These are phyloP conservation scores for Leptopterna dolabrata DNA, from an alignment of 2,888 invertebrate genomes.

Conservation along the genomic window DNA sequence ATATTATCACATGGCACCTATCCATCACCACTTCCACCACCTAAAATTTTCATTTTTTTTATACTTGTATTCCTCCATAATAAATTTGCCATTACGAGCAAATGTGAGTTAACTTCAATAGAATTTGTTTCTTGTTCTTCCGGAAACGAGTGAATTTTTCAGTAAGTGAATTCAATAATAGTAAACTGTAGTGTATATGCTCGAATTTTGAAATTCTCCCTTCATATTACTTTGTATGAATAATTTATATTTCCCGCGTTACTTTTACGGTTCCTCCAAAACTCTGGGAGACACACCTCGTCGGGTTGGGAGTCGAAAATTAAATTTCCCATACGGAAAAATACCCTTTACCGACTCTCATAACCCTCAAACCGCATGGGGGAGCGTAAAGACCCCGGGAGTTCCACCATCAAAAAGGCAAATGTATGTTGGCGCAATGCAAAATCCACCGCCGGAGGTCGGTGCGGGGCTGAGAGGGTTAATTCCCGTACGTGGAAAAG, in stretches of 20 bases:
- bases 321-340: not conserved
- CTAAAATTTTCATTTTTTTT: too few species aligned
- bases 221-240: not conserved
- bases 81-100: too few species aligned
- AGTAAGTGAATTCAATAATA: not conserved
- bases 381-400: not conserved
- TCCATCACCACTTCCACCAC: too few species aligned
- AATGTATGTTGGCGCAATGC: not conserved
- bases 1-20: too few species aligned
- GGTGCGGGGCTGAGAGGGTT: not conserved
- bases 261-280: not conserved
- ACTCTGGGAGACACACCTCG: not conserved
- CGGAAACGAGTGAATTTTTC: not conserved
- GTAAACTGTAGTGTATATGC: not conserved
- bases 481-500: constrained; percentile 29
- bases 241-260: not conserved
- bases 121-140: too few species aligned
- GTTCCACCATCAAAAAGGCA: not conserved
- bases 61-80: too few species aligned
- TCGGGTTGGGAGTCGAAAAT: not conserved
- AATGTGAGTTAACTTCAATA: too few species aligned
- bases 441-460: not conserved
- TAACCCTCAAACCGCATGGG: not conserved
- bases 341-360: not conserved
- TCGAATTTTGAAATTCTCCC: not conserved